phyloP scores from a whole-genome alignment of 2,113 vertebrate species.

The Hepsetus odoe region DNA sequence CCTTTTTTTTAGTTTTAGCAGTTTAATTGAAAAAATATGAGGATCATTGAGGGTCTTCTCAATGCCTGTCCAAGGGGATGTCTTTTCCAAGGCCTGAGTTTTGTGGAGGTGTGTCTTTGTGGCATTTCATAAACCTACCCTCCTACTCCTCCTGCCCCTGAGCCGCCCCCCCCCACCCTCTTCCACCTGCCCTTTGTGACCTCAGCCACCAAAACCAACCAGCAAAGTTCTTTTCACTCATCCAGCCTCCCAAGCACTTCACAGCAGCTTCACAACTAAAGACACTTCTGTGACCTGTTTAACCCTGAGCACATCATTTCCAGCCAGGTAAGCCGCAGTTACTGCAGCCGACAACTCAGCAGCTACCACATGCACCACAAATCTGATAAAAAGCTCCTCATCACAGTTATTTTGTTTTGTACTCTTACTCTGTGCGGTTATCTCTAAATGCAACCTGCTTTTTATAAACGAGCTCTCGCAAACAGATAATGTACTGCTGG shows the following conservation, averaged over 20 bases:
- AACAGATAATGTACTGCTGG: too few relatives aligned
- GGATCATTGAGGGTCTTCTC: too few relatives aligned
- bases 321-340: slow-evolving; percentile 24
- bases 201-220: slow-evolving; percentile 20
- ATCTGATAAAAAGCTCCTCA: neutral
- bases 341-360: neutral
- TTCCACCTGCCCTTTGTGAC: slow-evolving; percentile 25
- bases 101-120: slow-evolving; percentile 49
- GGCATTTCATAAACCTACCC: slow-evolving; percentile 40
- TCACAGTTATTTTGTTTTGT: neutral
- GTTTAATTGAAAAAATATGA: too few relatives aligned
- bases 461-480: too few relatives aligned
- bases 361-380: neutral
- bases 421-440: neutral
- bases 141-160: slow-evolving; percentile 26
- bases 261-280: neutral
- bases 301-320: neutral
- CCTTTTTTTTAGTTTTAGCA: too few relatives aligned
- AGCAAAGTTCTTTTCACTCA: slow-evolving; percentile 24
- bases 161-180: slow-evolving; percentile 27
- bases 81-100: neutral
- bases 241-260: slow-evolving; percentile 19
- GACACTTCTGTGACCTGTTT: neutral
- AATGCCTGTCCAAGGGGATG: too few relatives aligned
- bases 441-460: neutral